Evolutionary conservation across 2,113 vertebrate species (phyloP).

Genomic region (Conger conger): DNA sequence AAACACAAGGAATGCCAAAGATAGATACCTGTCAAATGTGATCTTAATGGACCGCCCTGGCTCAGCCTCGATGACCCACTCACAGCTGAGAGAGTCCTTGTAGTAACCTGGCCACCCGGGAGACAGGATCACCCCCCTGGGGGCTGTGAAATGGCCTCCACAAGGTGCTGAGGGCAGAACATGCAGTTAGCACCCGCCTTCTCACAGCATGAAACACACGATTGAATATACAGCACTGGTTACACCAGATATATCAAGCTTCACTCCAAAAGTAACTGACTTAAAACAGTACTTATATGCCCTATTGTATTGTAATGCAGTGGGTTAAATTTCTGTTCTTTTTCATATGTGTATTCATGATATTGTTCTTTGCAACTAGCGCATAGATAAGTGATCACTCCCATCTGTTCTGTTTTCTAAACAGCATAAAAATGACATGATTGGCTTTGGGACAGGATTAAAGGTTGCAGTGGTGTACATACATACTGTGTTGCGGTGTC

Average conservation of each 20-base stretch:
- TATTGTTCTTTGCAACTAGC: background rate
- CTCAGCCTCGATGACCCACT: slow-evolving; percentile 99
- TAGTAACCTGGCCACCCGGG: slow-evolving; percentile 99
- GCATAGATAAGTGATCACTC: no score
- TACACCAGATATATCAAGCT: background rate
- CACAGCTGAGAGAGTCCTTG: slow-evolving; percentile 97
- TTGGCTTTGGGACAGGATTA: no score
- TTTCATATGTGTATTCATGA: background rate
- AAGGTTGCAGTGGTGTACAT: background rate
- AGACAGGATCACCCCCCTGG: slow-evolving; percentile 92
- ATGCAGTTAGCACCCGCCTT: background rate
- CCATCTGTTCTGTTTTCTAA: no score
- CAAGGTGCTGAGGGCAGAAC: slow-evolving; percentile 80
- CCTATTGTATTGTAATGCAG: background rate
- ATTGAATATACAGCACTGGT: background rate
- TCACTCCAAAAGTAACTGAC: background rate
- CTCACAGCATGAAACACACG: background rate
- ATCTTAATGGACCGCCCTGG: slow-evolving; percentile 98
- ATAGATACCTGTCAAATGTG: slow-evolving; percentile 90
- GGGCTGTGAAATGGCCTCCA: slow-evolving; percentile 95
- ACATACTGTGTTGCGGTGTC: background rate
- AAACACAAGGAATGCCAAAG: no score
- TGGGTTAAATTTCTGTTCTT: no score
- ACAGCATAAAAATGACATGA: no score
- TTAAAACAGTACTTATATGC: background rate